Evolutionary conservation across 2,797 vertebrate genomes (phyloP).

Genomic region (Lutjanus argentimaculatus): DNA sequence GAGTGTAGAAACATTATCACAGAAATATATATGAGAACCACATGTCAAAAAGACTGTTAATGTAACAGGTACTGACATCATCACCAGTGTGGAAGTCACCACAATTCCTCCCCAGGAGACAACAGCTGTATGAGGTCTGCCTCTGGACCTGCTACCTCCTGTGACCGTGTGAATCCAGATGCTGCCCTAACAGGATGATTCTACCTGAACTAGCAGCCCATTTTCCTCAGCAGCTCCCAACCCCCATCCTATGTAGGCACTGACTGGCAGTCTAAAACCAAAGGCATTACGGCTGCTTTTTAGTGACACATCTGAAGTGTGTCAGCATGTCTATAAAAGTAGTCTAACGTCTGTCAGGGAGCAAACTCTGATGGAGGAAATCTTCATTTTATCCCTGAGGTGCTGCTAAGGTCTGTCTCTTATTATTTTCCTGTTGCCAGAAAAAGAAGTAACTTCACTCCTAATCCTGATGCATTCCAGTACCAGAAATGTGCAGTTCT

Average conservation of each 20-base stretch:
- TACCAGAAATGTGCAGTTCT: background rate
- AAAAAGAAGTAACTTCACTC: background rate
- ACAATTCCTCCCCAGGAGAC: slow-evolving; percentile 31
- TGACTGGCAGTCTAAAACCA: slow-evolving; percentile 12
- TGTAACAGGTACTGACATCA: slow-evolving; percentile 17
- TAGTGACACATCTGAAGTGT: background rate
- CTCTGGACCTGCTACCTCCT: slow-evolving; percentile 26
- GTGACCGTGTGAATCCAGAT: slow-evolving; percentile 48
- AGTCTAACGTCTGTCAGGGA: background rate
- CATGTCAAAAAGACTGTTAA: slow-evolving; percentile 1
- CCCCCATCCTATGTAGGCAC: background rate
- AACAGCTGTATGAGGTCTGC: slow-evolving; percentile 69
- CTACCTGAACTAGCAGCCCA: slow-evolving; percentile 49
- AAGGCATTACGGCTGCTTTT: background rate
- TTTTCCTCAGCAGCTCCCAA: slow-evolving; percentile 5
- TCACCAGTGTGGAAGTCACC: slow-evolving; percentile 43
- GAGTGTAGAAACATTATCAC: background rate
- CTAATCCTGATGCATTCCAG: background rate
- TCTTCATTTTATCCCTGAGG: background rate
- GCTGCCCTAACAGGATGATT: slow-evolving; percentile 46
- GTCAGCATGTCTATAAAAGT: background rate
- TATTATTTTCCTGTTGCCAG: too few species aligned
- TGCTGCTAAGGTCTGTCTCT: background rate
- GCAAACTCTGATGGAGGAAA: background rate
- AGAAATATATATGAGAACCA: background rate